Percentiles rank a stretch among this genome's conserved stretches.
Evolutionary conservation across 64 coral and sea anemone species (phyloP).

Genomic region (Actinia tenebrosa): DNA sequence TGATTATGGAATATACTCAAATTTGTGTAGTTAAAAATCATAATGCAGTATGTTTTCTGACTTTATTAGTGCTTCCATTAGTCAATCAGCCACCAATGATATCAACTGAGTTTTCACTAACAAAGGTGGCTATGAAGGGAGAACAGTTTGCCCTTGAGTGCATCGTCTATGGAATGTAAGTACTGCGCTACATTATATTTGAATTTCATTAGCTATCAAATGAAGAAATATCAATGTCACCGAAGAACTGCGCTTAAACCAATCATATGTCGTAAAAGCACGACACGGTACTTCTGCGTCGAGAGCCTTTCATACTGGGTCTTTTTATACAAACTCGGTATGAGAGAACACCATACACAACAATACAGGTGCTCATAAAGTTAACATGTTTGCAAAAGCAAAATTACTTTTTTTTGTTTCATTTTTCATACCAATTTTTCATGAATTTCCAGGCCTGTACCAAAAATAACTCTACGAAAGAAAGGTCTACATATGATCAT

Average conservation of each 20-base stretch:
- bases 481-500: slow-evolving; percentile 60
- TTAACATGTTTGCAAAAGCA: no score
- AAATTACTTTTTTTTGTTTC: not conserved
- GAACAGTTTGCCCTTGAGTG: slow-evolving; percentile 76
- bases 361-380: no score
- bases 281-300: no score
- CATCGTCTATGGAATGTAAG: slow-evolving; percentile 89
- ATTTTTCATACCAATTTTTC: not conserved
- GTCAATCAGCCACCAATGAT: slow-evolving; percentile 52
- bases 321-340: no score
- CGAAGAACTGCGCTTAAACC: not conserved
- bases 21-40: no score
- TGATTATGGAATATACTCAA: no score
- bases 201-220: no score
- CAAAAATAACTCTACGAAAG: slow-evolving; percentile 59
- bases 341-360: no score
- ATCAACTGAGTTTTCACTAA: slow-evolving; percentile 39
- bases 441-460: slow-evolving; percentile 50
- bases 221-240: no score
- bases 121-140: slow-evolving; percentile 62
- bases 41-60: not conserved
- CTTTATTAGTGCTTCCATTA: slow-evolving; percentile 5
- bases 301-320: no score
- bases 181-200: not conserved
- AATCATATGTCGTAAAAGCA: not conserved